Conservation (phyloP, 2,113 vertebrate genomes). For the Phaetusa simplex region DNA sequence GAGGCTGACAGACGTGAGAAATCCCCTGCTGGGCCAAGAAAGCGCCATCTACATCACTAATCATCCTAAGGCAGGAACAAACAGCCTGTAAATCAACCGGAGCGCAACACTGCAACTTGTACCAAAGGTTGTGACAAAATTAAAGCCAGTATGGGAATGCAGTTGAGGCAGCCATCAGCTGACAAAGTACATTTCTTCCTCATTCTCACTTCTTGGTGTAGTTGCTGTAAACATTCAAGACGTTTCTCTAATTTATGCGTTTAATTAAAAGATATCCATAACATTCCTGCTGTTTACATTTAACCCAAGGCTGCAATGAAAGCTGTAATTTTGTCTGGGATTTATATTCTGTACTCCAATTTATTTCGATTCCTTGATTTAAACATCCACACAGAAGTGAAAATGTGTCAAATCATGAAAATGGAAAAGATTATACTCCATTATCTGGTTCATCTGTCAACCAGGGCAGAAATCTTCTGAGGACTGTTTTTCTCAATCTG, state of each 20-base stretch:
- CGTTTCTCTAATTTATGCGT: conserved; percentile 6
- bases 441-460: conserved; percentile 48
- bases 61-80: neutral
- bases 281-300: conserved; percentile 20
- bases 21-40: neutral
- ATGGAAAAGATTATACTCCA: conserved; percentile 38
- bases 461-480: conserved; percentile 2
- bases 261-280: conserved; percentile 28
- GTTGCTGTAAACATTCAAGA: conserved; percentile 6
- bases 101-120: neutral
- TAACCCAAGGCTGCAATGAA: conserved; percentile 16
- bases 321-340: conserved; percentile 25
- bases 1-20: neutral
- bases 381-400: conserved; percentile 29
- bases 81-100: neutral
- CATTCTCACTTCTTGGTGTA: conserved; percentile 9
- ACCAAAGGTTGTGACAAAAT: conserved; percentile 25
- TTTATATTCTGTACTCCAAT: conserved; percentile 14
- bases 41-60: neutral
- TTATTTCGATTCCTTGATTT: conserved; percentile 39
- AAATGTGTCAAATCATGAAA: conserved; percentile 54
- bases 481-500: conserved; percentile 19
- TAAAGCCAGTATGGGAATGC: neutral
- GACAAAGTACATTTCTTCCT: conserved; percentile 1
- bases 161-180: neutral